Evolutionary conservation across 2,888 invertebrate species (phyloP), one percentile per base, ranked within the genome.

Genomic region (Agrotis segetum): DNA sequence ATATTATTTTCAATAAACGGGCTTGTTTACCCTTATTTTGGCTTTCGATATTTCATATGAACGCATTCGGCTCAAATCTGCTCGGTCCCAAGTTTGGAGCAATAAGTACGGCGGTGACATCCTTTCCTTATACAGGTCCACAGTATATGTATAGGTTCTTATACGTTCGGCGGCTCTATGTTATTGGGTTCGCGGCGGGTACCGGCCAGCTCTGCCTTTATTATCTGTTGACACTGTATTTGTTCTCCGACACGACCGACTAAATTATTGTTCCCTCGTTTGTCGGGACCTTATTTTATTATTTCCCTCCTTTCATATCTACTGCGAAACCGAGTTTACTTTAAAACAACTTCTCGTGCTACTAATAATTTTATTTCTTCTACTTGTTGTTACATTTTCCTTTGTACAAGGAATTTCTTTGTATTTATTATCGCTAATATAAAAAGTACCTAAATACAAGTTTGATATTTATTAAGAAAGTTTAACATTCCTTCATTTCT

Each of bases 151-250:
- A 89, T 88, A 87, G 87, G 85, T 88, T 87, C 87, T 85, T 89
- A 89, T 88, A 90, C 85, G 90, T 89, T 87, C 87, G 88, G 83
- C 85, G 86, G 85, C 83, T 88, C 86, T 74, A 74, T 86, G 84
- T 88, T 92, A 92, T 92, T 91, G 90, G 89, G 88, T 89, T 86
- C 84, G 87, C 86, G 85, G 77, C 85, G 88, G 89, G 88, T 87
- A 88, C 87, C 81, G 88, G 88, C 89, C 82, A 88, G 84, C 86
- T 88, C 88, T 85, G 85, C 90, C 87, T 90, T 91, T 92, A 92
- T 92, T 93, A 92, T 92, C 90, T 89, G 90, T 90, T 90, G 89
- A 90, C 91, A 91, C 90, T 90, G 89, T 89, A 90, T 92, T 92
- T 92, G 90, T 91, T 90, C 88, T 85, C 85, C 79, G 80, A 88